A percentile compares a stretch with the other conserved stretches of the same genome.
These are phyloP conservation scores for Arge pagana DNA, from an alignment of 2,888 invertebrate species.

Conservation along the genomic window DNA sequence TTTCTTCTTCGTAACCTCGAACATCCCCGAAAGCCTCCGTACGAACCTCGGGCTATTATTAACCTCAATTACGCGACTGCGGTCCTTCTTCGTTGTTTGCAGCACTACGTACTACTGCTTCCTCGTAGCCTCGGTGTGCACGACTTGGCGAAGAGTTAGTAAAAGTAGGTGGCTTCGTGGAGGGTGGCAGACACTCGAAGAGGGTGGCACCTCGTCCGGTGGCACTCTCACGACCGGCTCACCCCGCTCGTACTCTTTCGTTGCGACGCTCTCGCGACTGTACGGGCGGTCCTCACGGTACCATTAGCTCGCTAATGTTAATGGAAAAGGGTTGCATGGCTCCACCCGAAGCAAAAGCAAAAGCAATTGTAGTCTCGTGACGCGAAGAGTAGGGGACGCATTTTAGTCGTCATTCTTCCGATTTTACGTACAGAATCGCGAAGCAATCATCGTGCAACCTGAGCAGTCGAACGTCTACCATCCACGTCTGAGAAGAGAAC, in stretches of 20 bases:
- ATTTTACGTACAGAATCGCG: no score
- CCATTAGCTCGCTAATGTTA: constrained; percentile 39
- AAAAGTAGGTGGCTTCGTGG: no score
- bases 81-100: constrained; percentile 38
- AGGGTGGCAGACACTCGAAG: constrained; percentile 10
- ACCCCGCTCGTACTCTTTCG: constrained; percentile 22
- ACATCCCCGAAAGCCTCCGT: constrained; percentile 25
- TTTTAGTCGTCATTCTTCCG: constrained; percentile 36
- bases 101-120: constrained; percentile 24
- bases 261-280: constrained; percentile 15
- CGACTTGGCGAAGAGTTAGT: not conserved
- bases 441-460: no score
- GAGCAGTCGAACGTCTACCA: no score
- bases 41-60: constrained; percentile 35
- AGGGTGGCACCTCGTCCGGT: not conserved
- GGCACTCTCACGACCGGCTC: not conserved
- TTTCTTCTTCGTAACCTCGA: constrained; percentile 4
- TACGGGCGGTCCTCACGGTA: constrained; percentile 28
- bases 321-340: constrained; percentile 34
- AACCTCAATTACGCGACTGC: constrained; percentile 40
- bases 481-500: no score
- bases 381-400: constrained; percentile 27
- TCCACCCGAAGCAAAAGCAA: constrained; percentile 10
- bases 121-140: not conserved
- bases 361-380: constrained; percentile 17